Percentiles rank a stretch among this genome's conserved stretches.
Evolutionary conservation across 2,888 invertebrate genomes (phyloP).

Genomic region (Baronia brevicornis): DNA sequence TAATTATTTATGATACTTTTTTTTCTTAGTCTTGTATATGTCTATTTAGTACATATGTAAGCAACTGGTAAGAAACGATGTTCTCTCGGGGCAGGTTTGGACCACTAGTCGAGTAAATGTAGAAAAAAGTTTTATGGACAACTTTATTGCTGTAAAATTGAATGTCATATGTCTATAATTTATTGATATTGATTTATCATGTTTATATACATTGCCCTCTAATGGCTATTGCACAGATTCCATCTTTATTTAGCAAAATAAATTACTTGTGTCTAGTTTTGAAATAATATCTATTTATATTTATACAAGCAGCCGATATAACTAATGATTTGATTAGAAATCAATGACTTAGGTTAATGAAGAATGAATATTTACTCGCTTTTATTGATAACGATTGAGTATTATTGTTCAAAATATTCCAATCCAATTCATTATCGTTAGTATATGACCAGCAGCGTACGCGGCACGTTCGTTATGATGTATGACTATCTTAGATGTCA

Average conservation of each 20-base stretch:
- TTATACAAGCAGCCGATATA: slow-evolving; percentile 4
- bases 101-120: too few species aligned
- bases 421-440: slow-evolving; percentile 6
- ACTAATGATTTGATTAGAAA: slow-evolving; percentile 14
- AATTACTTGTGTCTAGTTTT: too few species aligned
- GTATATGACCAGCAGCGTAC: slow-evolving; percentile 3
- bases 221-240: not conserved
- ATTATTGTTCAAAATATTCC: slow-evolving; percentile 9
- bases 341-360: slow-evolving; percentile 11
- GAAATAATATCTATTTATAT: slow-evolving; percentile 2
- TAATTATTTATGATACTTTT: too few species aligned
- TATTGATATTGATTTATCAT: not conserved
- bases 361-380: slow-evolving; percentile 12
- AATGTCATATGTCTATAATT: not conserved
- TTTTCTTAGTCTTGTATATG: too few species aligned
- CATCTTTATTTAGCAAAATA: not conserved
- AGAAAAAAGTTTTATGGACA: too few species aligned
- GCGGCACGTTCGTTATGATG: slow-evolving; percentile 10
- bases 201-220: too few species aligned
- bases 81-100: too few species aligned
- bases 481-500: slow-evolving; percentile 8
- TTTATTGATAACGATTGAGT: slow-evolving; percentile 9
- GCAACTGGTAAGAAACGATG: too few species aligned
- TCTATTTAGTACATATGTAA: too few species aligned
- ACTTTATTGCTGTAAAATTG: too few species aligned